Base-by-base conservation (phyloP, 2,113 vertebrate species). In the Grantiella picta region DNA sequence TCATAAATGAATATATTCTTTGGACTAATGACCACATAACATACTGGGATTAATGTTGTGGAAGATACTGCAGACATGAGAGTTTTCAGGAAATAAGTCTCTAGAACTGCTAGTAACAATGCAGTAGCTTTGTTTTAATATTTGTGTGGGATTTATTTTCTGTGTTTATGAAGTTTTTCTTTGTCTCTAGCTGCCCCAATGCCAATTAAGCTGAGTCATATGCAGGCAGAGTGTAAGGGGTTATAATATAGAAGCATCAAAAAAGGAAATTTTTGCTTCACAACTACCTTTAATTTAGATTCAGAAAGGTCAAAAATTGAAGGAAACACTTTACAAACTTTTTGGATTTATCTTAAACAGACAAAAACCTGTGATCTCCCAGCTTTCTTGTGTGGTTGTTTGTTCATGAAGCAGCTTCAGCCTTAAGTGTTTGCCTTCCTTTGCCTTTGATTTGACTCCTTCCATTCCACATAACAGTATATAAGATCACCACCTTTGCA, bases 31-130 rank as follows among this genome's bases (percentile, higher is more conserved):
- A 76, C 77, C 77, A 60, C 5, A 2, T 49, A 89, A 71, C 61
- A 31, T 71, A 22, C 56, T 87, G 52, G 77, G 57, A 84, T 53
- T 91, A 60, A 75, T 92, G 61, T 50, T 63, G 57, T 82, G 69
- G 65, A 87, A 91, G 84, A 89, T 81, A 72, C 12, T 91, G 69
- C 17, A 56, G 77, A 71, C 89, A 91, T 49, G 72, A 90, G 73
- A 94, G 65, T 69, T 68, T 86, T 95, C 86, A 94, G 65, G 69
- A 96, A 94, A 72, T 79, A 91, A 78, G 42, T 87, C 69, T 94
- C 85, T 91, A 89, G 77, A 92, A 82, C 31, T 2, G 0, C 73
- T 82, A 54, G 44, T 82, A 76, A 82, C 69, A 85, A 92, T 57
- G 66, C 53, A 49, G 66, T 78, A 69, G 77, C 91, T 91, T 91